Conservation (phyloP, 2,888 invertebrate species). For the Acholoe squamosa region DNA sequence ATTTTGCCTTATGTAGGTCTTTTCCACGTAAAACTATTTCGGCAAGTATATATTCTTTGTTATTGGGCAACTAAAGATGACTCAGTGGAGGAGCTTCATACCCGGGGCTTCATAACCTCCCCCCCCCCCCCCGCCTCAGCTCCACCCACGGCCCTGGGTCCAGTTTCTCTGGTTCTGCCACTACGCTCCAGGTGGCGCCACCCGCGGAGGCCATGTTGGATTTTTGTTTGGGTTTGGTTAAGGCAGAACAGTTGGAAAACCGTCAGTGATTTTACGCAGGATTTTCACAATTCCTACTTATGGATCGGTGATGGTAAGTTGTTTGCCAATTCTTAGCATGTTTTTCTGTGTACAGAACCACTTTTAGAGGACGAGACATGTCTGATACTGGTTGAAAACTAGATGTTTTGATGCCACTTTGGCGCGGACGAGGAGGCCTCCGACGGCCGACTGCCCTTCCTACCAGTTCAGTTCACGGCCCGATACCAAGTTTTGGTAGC, state of each 20-base stretch:
- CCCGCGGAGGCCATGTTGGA: conserved; percentile 27
- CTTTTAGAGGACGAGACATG: not conserved
- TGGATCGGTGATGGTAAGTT: conserved; percentile 33
- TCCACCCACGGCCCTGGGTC: not conserved
- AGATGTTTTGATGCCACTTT: not conserved
- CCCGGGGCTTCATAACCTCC: not conserved
- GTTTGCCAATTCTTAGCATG: not conserved
- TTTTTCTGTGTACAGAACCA: not conserved
- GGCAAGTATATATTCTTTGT: too few species aligned
- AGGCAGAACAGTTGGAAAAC: not conserved
- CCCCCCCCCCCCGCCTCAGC: not conserved
- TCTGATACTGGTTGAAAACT: not conserved
- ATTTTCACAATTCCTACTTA: not conserved
- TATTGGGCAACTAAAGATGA: too few species aligned
- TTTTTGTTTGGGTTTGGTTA: conserved; percentile 34
- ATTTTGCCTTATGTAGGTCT: too few species aligned
- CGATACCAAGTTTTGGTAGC: not conserved
- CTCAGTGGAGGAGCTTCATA: too few species aligned
- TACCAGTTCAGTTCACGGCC: not conserved
- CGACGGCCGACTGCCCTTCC: not conserved
- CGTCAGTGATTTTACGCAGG: conserved; percentile 36
- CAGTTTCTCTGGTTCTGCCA: not conserved
- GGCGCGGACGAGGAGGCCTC: not conserved
- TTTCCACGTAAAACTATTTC: too few species aligned
- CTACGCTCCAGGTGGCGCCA: not conserved